These are phyloP conservation scores for Sphaerophoria taeniata DNA, from an alignment of 2,888 invertebrate genomes.

Conservation along the genomic window DNA sequence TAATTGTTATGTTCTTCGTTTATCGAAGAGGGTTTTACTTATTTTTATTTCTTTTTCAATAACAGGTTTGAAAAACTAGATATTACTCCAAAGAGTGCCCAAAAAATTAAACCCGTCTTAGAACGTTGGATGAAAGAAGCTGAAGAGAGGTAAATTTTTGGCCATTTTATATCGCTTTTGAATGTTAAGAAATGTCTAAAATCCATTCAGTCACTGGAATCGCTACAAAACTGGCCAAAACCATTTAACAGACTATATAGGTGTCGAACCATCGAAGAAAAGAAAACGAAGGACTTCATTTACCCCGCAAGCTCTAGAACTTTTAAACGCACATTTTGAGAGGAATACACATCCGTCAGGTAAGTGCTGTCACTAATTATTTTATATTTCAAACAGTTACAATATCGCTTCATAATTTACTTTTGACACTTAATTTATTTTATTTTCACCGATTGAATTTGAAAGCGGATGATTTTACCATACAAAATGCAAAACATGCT, in stretches of 20 bases:
- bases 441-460: too few relatives aligned
- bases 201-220: constrained; percentile 84
- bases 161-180: neutral
- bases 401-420: too few relatives aligned
- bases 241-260: constrained; percentile 97
- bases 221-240: constrained; percentile 96
- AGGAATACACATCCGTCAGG: constrained; percentile 99
- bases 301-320: constrained; percentile 97
- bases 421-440: too few relatives aligned
- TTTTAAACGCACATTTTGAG: constrained; percentile 97
- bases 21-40: neutral
- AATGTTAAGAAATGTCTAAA: neutral
- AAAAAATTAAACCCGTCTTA: constrained; percentile 99
- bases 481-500: too few relatives aligned
- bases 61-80: constrained; percentile 99
- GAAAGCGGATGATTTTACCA: too few relatives aligned
- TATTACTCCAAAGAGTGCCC: constrained; percentile 99
- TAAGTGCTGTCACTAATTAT: constrained; percentile 81
- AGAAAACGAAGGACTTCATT: constrained; percentile 98
- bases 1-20: constrained; percentile 31
- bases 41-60: neutral
- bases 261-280: constrained; percentile 98
- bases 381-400: too few relatives aligned
- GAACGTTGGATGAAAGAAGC: constrained; percentile 99
- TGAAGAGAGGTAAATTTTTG: constrained; percentile 91